phyloP scores from a whole-genome alignment of 2,113 vertebrate genomes.

The Pseudorasbora parva region DNA sequence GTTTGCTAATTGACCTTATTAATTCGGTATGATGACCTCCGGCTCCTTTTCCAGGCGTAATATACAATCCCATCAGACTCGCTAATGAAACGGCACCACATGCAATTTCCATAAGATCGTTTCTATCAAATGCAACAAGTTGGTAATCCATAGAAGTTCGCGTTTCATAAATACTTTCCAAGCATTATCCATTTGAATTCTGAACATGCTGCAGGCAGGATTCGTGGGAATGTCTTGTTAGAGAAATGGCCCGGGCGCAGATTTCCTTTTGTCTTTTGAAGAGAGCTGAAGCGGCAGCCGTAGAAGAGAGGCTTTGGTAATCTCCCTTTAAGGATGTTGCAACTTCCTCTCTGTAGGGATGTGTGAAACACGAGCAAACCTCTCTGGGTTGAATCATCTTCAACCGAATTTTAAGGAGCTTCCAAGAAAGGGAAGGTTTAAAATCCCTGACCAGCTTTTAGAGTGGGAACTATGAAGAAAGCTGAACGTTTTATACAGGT shows the following conservation, averaged over 20 bases:
- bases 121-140: neutral
- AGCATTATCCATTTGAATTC: neutral
- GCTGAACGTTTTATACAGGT: neutral
- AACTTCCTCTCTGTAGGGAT: slow-evolving; percentile 24
- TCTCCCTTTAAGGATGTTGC: slow-evolving; percentile 12
- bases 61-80: neutral
- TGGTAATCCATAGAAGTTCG: neutral
- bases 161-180: neutral
- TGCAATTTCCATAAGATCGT: too few relatives aligned
- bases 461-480: neutral
- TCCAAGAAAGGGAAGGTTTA: neutral
- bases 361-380: neutral
- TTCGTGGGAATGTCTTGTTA: neutral
- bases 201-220: neutral
- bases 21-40: neutral
- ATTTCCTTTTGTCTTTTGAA: slow-evolving; percentile 26
- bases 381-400: neutral
- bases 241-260: neutral
- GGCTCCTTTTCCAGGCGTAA: neutral
- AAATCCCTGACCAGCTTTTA: slow-evolving; percentile 6
- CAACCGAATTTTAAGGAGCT: slow-evolving; percentile 11
- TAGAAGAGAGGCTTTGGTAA: slow-evolving; percentile 16
- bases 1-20: slow-evolving; percentile 17
- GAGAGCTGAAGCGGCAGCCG: neutral
- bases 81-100: neutral